A percentile compares a stretch with the other conserved stretches of the same genome.
Conservation (phyloP, 23 tunicate genomes). For the Aplidium turbinatum region DNA sequence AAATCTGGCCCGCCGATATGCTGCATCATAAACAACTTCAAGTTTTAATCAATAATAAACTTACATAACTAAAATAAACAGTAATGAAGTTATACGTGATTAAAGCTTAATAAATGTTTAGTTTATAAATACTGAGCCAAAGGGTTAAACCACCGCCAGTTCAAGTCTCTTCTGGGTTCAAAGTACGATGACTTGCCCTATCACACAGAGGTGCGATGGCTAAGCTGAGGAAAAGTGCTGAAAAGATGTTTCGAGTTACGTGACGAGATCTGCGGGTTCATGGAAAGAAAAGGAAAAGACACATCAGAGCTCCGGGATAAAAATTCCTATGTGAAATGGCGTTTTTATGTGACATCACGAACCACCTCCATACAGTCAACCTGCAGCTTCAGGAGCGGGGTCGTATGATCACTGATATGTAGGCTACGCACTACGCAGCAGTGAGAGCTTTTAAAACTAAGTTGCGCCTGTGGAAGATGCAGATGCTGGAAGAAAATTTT, state of each 20-base stretch:
- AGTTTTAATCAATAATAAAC: too few relatives aligned
- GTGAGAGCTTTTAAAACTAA: constrained; percentile 10
- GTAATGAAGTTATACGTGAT: too few relatives aligned
- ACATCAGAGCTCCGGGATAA: too few relatives aligned
- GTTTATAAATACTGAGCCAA: too few relatives aligned
- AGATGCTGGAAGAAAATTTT: neutral
- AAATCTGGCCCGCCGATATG: too few relatives aligned
- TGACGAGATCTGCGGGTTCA: constrained; percentile 1
- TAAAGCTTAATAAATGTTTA: too few relatives aligned
- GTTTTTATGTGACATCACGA: neutral
- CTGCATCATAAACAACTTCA: too few relatives aligned
- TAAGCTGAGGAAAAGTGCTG: constrained; percentile 17
- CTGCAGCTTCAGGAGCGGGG: constrained; percentile 3
- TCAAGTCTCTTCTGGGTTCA: constrained; percentile 10
- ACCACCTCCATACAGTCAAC: neutral
- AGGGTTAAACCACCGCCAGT: constrained; percentile 27
- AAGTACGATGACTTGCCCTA: constrained; percentile 9
- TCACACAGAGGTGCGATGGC: constrained; percentile 10
- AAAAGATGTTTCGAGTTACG: constrained; percentile 14
- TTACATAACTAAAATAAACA: too few relatives aligned
- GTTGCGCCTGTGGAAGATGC: neutral
- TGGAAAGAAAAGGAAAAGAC: constrained; percentile 1
- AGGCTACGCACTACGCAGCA: too few relatives aligned
- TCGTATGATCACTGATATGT: constrained; percentile 7
- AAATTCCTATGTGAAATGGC: too few relatives aligned